Base-by-base conservation (phyloP, 2,797 vertebrate genomes). In the Podarcis siculus region DNA sequence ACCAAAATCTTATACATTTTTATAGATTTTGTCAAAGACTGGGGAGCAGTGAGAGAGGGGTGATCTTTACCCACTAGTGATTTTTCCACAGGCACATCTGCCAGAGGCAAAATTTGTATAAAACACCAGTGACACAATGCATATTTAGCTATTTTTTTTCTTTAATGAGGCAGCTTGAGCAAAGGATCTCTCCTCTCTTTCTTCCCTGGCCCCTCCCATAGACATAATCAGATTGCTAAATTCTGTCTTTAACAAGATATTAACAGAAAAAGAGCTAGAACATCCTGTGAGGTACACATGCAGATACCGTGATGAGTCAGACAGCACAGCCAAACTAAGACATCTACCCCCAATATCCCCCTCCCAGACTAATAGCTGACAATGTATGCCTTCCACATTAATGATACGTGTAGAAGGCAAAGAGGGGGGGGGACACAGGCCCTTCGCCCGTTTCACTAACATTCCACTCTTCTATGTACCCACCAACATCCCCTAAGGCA, bases 401-500 rank as follows among this genome's bases (percentile, higher is more conserved):
- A 94, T 95, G 95, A 95, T 94, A 95, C 91, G 92, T 93, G 91
- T 92, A 90, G 83, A 79, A 96, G 90, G 85, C 79, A 93, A 93
- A 92, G 61, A 17, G 19, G 58, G 58, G 58, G 19, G 21, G 55
- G 19, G 17, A 55, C 9, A 90, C 92, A 95, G 95, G 23, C 95
- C 85, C 93, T 94, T 95, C 79, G 90, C 89, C 92, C 67, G 39
- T 92, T 90, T 80, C 84, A 19, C 94, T 93, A 95, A 94, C 94
- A 91, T 94, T 95, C 91, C 91, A 87, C 92, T 94, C 45, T 94
- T 82, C 90, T 93, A 89, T 39, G 89, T 32, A 80, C 69, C 25
- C 72, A 92, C 91, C 94, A 89, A 95, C 93, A 90, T 91, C 89
- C 94, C 96, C 96, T 92, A 89, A 95, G 96, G 96, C 96, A 87